Evolutionary conservation across 2,797 vertebrate species (phyloP).

Genomic region (Gymnothorax reevesii): DNA sequence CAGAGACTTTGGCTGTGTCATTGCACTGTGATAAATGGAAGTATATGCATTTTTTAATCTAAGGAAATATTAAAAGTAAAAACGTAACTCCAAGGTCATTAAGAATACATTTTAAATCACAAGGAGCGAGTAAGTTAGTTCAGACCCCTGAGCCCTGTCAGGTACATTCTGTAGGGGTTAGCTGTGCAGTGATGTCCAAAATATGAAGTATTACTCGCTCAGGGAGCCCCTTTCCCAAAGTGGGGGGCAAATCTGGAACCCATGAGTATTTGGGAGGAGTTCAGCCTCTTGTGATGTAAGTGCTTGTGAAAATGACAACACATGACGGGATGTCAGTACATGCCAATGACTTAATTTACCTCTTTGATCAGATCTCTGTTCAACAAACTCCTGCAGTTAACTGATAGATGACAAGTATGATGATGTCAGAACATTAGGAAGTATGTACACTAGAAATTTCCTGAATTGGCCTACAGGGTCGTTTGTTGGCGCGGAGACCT

Average conservation of each 20-base stretch:
- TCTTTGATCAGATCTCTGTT: neutral
- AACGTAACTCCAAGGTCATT: neutral
- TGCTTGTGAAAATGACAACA: neutral
- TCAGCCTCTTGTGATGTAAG: neutral
- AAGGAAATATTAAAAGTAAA: neutral
- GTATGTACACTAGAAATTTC: neutral
- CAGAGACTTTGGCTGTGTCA: neutral
- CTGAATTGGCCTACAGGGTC: neutral
- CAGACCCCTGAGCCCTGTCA: neutral
- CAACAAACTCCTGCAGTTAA: neutral
- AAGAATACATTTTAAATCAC: neutral
- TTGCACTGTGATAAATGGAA: neutral
- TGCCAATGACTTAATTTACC: neutral
- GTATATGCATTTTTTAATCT: neutral
- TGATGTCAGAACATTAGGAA: neutral
- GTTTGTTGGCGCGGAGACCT: neutral
- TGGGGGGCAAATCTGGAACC: neutral
- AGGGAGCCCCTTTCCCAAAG: neutral
- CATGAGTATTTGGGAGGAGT: neutral
- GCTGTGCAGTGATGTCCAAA: neutral
- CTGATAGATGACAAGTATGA: neutral
- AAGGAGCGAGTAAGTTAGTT: neutral
- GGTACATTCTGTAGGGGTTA: neutral
- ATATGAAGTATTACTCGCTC: neutral
- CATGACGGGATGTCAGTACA: neutral